Conservation (phyloP, 1,140 invertebrate species). For the Rhyzopertha dominica region DNA sequence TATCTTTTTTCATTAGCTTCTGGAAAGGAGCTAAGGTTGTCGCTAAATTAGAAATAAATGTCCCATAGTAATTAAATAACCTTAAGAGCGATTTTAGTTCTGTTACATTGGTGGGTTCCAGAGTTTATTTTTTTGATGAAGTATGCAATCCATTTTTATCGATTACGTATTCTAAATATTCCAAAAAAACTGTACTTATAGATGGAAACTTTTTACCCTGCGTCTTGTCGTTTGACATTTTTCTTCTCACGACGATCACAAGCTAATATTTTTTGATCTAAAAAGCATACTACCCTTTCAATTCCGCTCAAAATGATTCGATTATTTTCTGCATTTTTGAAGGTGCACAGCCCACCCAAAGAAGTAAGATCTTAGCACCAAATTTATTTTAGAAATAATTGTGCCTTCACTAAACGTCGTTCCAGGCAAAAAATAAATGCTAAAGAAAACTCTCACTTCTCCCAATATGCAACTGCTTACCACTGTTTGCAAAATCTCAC, state of each 20-base stretch:
- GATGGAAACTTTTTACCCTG: conserved; percentile 29
- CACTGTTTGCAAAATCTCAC: too few species aligned
- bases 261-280: conserved; percentile 43
- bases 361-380: conserved; percentile 43
- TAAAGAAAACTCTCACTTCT: too few species aligned
- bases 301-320: conserved; percentile 16
- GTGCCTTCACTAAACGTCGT: conserved; percentile 26
- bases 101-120: too few species aligned
- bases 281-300: conserved; percentile 28
- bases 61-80: conserved; percentile 36
- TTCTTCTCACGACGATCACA: conserved; percentile 24
- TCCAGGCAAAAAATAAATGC: too few species aligned
- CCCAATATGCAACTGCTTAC: too few species aligned
- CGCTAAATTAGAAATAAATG: too few species aligned
- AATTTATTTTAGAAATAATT: conserved; percentile 25
- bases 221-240: conserved; percentile 25
- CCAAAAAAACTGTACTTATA: conserved; percentile 34
- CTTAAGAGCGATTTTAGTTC: conserved; percentile 37
- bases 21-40: conserved; percentile 33
- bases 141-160: conserved; percentile 33
- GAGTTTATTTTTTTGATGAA: conserved; percentile 24
- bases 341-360: conserved; percentile 42
- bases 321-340: conserved; percentile 12
- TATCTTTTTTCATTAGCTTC: conserved; percentile 34
- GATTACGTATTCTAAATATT: conserved; percentile 40